Evolutionary conservation across 1,140 invertebrate species (phyloP), one percentile per base, ranked within the genome.

Genomic region (Phymastichus coffea): DNA sequence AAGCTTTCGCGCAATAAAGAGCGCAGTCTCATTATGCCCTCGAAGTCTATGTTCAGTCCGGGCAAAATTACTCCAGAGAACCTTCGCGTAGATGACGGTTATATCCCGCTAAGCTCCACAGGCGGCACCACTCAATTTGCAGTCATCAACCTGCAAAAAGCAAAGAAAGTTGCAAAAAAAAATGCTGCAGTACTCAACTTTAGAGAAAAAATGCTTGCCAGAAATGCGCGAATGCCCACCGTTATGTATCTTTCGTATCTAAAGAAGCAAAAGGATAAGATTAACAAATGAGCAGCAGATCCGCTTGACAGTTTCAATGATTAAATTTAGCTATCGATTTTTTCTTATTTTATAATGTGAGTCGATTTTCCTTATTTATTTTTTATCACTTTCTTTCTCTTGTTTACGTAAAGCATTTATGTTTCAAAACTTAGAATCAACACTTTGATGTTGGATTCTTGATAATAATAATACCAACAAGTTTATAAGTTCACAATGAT

Each of bases 61-160:
- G 26, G 26, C 4, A 49, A 62, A 0, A 10, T 15, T 12, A 23
- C 23, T 55, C n/a, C 47, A 0, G 10, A 1, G 14, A 56, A 54
- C 30, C 35, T 61, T 1, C 25, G 25, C 3, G 43, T 57, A 6
- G 62, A 69, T 15, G 64, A 69, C 14, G 58, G 54, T n/a, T 66
- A 46, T 17, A 35, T 65, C 12, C 4, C 57, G 1, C 41, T 64
- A 2, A 69, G 66, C 37, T 44, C 47, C 1, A 26, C 30, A n/a
- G 70, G 66, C 51, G 55, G 65, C 20, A 73, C 67, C 0, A 73
- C 72, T 0, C 15, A 65, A 15, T 75, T 75, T 22, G 15, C 12
- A 6, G 61, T 72, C 1, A 35, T 66, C 3, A 66, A 67, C 33
- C 10, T 76, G 15, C 14, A 64, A 2, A 70, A 69, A 20, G 7